These are phyloP conservation scores for Equus przewalskii DNA, from an alignment of 2,113 vertebrate genomes.

Conservation along the genomic window DNA sequence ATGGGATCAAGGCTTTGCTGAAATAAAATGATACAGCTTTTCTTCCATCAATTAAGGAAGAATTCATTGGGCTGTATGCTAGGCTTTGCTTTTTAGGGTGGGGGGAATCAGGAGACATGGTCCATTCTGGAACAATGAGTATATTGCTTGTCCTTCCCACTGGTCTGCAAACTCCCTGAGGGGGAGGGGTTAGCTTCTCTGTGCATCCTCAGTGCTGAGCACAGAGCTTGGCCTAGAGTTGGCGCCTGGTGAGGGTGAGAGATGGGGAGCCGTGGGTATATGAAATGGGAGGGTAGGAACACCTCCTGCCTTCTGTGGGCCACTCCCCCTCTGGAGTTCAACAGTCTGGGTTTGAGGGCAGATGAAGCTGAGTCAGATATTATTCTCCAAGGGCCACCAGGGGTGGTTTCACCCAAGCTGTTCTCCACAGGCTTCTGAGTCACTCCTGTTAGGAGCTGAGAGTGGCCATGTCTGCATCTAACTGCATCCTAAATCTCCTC, in stretches of 20 bases:
- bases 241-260: not conserved
- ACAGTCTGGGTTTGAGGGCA: not conserved
- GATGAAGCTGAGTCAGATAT: not conserved
- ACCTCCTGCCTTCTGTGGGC: not conserved
- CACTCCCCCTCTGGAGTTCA: not conserved
- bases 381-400: not conserved
- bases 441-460: not conserved
- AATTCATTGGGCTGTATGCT: not conserved
- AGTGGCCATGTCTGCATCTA: not conserved
- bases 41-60: not conserved
- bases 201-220: not conserved
- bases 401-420: not conserved
- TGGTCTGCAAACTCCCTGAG: not conserved
- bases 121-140: not conserved
- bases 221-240: not conserved
- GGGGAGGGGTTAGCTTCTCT: not conserved
- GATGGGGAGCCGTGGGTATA: too few species aligned
- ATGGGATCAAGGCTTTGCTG: not conserved
- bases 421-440: not conserved
- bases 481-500: not conserved
- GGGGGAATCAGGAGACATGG: not conserved
- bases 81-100: not conserved
- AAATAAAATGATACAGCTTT: constrained; percentile 41
- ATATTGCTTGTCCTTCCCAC: not conserved
- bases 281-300: not conserved